These are phyloP conservation scores for Brienomyrus brachyistius DNA, from an alignment of 2,113 vertebrate species.

Conservation along the genomic window DNA sequence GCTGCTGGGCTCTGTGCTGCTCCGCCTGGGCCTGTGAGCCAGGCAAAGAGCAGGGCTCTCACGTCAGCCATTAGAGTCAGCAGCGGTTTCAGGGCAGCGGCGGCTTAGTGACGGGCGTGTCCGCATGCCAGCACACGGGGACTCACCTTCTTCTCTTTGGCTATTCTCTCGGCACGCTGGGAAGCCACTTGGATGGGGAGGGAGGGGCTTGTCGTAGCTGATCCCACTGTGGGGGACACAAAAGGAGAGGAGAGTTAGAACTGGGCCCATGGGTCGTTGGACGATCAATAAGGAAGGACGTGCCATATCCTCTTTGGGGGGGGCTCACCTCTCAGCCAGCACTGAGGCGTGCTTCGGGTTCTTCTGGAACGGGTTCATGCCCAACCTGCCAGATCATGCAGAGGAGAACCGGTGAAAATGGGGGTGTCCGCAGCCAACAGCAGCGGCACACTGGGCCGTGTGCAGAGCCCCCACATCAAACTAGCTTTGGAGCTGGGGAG, in stretches of 20 bases:
- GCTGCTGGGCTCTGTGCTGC: conserved; percentile 77
- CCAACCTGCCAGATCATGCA: conserved; percentile 60
- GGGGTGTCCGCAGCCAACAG: neutral
- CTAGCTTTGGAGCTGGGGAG: neutral
- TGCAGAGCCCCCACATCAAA: neutral
- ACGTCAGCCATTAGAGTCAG: neutral
- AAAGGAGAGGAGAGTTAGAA: neutral
- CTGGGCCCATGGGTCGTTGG: neutral
- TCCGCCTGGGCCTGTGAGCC: conserved; percentile 72
- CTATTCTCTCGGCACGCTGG: conserved; percentile 81
- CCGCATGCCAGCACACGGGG: neutral
- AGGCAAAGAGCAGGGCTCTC: neutral
- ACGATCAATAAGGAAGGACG: conserved; percentile 3
- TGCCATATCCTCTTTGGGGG: neutral
- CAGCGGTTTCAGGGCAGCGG: neutral
- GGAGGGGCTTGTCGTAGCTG: conserved; percentile 83
- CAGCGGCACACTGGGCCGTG: neutral
- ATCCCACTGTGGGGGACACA: conserved; percentile 65
- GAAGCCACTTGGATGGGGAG: conserved; percentile 85
- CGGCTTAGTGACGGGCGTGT: neutral
- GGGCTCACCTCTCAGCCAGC: conserved; percentile 74
- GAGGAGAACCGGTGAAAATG: neutral
- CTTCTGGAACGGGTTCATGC: conserved; percentile 94
- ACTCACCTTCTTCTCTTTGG: conserved; percentile 84
- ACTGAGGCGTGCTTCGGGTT: conserved; percentile 87